A percentile compares a stretch with the other conserved stretches of the same genome.
These are phyloP conservation scores for Philaenus spumarius DNA, from an alignment of 1,140 invertebrate genomes.

Conservation along the genomic window DNA sequence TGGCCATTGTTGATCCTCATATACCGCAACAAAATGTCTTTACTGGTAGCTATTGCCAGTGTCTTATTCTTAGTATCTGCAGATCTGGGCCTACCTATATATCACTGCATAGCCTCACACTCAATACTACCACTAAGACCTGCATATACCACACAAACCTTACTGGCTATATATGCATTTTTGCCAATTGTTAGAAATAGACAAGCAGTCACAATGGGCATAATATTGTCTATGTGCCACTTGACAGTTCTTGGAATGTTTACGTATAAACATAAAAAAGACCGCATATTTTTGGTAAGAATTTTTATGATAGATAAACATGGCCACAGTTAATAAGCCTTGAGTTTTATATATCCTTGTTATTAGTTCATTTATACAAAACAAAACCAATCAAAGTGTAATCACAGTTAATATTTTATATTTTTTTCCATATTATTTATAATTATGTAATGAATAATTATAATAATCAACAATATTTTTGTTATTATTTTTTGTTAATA, in stretches of 20 bases:
- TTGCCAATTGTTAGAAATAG: slow-evolving; percentile 63
- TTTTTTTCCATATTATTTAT: no score
- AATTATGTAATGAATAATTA: no score
- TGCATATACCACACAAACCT: slow-evolving; percentile 58
- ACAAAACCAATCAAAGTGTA: no score
- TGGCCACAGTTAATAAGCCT: no score
- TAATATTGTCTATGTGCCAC: slow-evolving; percentile 54
- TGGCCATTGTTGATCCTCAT: slow-evolving; percentile 27
- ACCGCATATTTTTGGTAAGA: background rate
- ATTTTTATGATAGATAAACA: no score
- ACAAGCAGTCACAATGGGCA: slow-evolving; percentile 55
- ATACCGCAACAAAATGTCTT: slow-evolving; percentile 31
- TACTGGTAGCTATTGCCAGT: slow-evolving; percentile 34
- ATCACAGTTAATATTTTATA: no score
- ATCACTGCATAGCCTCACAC: no score
- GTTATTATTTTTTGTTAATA: no score
- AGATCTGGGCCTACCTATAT: no score
- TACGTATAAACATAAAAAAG: slow-evolving; percentile 45
- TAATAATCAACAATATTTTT: no score
- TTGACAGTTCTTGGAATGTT: slow-evolving; percentile 53
- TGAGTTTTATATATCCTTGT: no score
- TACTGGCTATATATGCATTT: slow-evolving; percentile 71
- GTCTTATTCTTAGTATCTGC: slow-evolving; percentile 24
- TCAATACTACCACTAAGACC: slow-evolving; percentile 41
- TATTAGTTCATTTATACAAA: no score